Percentiles rank a stretch among this genome's conserved stretches.
Conservation (phyloP, 2,113 vertebrate species). For the Rhipidura dahli region DNA sequence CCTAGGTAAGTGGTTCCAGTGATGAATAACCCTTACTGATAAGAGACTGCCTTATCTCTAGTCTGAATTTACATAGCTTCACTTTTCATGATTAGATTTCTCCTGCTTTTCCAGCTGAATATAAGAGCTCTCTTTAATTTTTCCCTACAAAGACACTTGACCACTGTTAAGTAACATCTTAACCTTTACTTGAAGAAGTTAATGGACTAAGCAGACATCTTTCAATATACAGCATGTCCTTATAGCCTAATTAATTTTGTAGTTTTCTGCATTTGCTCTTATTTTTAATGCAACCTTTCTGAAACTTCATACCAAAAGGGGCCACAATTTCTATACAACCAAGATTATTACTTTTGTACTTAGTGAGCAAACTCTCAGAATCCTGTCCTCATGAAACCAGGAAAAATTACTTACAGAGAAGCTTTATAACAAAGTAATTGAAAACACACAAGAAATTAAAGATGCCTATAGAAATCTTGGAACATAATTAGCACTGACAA, state of each 20-base stretch:
- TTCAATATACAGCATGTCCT: neutral
- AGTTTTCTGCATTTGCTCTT: neutral
- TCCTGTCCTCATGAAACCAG: neutral
- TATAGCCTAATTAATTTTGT: neutral
- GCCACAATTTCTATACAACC: neutral
- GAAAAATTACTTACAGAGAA: neutral
- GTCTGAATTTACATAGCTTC: neutral
- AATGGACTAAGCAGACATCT: neutral
- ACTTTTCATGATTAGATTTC: neutral
- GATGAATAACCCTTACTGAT: neutral
- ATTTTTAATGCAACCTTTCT: neutral
- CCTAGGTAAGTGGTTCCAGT: neutral
- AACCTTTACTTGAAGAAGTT: neutral
- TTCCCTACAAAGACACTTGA: neutral
- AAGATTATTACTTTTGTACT: neutral
- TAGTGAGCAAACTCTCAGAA: neutral
- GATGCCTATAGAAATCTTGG: neutral
- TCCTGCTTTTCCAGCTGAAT: neutral
- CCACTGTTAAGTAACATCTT: neutral
- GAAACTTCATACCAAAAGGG: neutral
- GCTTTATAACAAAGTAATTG: neutral
- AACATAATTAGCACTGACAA: neutral
- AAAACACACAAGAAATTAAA: neutral
- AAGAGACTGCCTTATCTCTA: neutral
- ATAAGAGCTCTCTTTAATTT: neutral